These are phyloP conservation scores for Phainopepla nitens DNA, from an alignment of 2,113 vertebrate genomes.

Conservation along the genomic window DNA sequence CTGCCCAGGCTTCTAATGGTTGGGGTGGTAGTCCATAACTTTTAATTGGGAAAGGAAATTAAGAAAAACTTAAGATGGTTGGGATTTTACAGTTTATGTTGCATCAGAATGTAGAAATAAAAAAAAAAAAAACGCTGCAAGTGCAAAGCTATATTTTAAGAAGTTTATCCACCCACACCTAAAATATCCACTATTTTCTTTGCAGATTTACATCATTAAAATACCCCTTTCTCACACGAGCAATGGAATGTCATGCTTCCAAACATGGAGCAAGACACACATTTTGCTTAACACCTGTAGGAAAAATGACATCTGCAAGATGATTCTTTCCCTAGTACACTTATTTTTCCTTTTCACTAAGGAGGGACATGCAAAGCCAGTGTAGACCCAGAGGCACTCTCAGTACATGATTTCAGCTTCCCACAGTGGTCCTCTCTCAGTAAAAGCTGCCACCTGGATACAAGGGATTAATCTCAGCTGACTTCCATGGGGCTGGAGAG, in stretches of 20 bases:
- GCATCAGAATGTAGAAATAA: background rate
- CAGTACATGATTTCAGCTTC: background rate
- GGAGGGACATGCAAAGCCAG: background rate
- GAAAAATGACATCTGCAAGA: background rate
- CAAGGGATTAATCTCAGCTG: background rate
- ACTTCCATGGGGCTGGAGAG: background rate
- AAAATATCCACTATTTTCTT: background rate
- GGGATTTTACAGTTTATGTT: background rate
- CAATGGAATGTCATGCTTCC: background rate
- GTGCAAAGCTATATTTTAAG: background rate
- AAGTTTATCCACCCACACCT: background rate
- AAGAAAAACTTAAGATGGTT: background rate
- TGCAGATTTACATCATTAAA: background rate
- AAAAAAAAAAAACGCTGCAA: background rate
- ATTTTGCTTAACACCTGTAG: background rate
- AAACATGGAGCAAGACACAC: background rate
- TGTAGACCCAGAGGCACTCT: fast-evolving
- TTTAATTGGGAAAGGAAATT: background rate
- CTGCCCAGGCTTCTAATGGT: background rate
- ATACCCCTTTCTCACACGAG: background rate
- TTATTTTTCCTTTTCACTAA: background rate
- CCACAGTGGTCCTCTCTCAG: background rate
- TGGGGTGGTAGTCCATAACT: fast-evolving
- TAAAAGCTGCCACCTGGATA: background rate
- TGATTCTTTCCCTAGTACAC: background rate